These are phyloP conservation scores for Thalassoma bifasciatum DNA, from an alignment of 2,113 vertebrate species.

Conservation along the genomic window DNA sequence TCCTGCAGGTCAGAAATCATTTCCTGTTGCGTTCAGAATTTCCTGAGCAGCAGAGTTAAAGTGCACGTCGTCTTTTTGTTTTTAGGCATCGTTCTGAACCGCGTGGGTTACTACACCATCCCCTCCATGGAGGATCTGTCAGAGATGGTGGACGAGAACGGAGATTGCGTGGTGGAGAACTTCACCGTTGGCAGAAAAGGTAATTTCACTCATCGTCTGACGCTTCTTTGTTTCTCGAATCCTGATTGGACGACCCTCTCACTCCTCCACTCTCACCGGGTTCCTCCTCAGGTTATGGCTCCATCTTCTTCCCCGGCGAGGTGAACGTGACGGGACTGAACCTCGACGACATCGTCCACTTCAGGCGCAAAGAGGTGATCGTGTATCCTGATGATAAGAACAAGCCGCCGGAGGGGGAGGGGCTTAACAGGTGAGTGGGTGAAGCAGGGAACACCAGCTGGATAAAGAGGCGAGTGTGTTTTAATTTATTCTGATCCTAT, in stretches of 20 bases:
- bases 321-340: slow-evolving; percentile 90
- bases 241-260: neutral
- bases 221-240: neutral
- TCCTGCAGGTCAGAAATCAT: slow-evolving; percentile 87
- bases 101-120: slow-evolving; percentile 95
- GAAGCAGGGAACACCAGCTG: neutral
- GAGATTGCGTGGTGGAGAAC: slow-evolving; percentile 90
- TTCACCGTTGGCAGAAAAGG: slow-evolving; percentile 96
- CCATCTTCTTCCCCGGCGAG: slow-evolving; percentile 92
- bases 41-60: too few species aligned
- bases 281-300: slow-evolving; percentile 91
- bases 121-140: slow-evolving; percentile 93
- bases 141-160: slow-evolving; percentile 85
- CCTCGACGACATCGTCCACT: slow-evolving; percentile 94
- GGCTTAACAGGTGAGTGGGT: slow-evolving; percentile 89
- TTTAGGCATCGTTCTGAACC: slow-evolving; percentile 89
- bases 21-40: too few species aligned
- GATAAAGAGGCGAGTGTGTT: neutral
- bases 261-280: slow-evolving; percentile 13
- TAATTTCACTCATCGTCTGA: slow-evolving; percentile 44
- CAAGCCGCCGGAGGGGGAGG: slow-evolving; percentile 90
- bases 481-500: neutral
- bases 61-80: neutral
- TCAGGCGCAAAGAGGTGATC: slow-evolving; percentile 95
- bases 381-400: slow-evolving; percentile 93